These are phyloP conservation scores for Oncorhynchus kisutch DNA, from an alignment of 2,113 vertebrate species.

Conservation along the genomic window DNA sequence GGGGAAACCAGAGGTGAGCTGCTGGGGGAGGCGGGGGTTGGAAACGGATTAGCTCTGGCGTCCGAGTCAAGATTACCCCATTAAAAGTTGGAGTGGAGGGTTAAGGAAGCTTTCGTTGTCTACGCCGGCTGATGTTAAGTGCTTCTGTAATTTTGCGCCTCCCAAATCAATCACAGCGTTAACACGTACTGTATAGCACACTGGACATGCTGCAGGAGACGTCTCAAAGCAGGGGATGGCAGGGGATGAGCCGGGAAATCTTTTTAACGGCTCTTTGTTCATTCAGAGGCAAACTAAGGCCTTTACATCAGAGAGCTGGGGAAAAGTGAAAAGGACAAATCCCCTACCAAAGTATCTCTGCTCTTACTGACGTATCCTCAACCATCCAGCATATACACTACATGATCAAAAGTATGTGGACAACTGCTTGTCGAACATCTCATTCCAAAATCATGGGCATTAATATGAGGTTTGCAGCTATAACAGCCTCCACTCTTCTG, in stretches of 20 bases:
- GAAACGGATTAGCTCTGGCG: constrained; percentile 43
- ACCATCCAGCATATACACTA: no score
- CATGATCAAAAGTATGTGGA: no score
- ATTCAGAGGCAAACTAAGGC: constrained; percentile 19
- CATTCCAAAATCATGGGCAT: no score
- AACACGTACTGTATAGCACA: not conserved
- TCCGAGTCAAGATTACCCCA: constrained; percentile 48
- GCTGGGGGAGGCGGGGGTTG: not conserved
- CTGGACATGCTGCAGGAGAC: constrained; percentile 15
- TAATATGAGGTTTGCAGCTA: no score
- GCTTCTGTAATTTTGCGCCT: constrained; percentile 17
- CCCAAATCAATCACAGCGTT: constrained; percentile 38
- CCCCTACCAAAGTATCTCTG: constrained; percentile 32
- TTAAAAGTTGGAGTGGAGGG: constrained; percentile 55
- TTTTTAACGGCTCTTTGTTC: constrained; percentile 37
- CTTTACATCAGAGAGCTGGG: constrained; percentile 29
- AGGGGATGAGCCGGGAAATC: not conserved
- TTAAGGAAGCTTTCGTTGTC: constrained; percentile 35
- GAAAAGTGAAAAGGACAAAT: constrained; percentile 54
- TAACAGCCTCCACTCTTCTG: no score
- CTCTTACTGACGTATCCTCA: constrained; percentile 42
- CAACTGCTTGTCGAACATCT: no score
- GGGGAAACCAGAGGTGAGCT: not conserved
- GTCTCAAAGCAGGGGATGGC: constrained; percentile 10
- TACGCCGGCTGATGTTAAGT: constrained; percentile 15